Evolutionary conservation across 2,797 vertebrate species (phyloP).

Genomic region (Cirrhinus molitorella): DNA sequence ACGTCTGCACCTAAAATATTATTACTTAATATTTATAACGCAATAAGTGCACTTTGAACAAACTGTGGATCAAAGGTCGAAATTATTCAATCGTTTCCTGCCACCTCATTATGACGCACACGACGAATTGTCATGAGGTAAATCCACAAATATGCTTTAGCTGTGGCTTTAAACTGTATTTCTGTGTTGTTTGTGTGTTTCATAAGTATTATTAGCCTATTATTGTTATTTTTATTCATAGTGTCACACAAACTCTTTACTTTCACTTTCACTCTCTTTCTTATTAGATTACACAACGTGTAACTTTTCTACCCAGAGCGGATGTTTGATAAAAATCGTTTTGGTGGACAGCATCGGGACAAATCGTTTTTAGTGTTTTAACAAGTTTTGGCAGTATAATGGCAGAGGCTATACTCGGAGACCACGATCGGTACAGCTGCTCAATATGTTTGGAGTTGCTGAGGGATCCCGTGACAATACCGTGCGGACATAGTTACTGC

Average conservation of each 20-base stretch:
- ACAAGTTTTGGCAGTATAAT: background rate
- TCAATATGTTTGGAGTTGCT: slow-evolving; percentile 60
- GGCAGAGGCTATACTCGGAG: slow-evolving; percentile 23
- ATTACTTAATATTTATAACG: background rate
- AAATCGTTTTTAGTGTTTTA: background rate
- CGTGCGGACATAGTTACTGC: slow-evolving; percentile 63
- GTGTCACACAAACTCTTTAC: background rate
- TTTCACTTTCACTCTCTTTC: slow-evolving; percentile 54
- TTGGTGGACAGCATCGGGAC: background rate
- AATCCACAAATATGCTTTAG: background rate
- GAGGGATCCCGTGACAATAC: slow-evolving; percentile 59
- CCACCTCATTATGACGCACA: background rate
- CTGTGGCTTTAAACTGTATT: background rate
- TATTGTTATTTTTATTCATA: background rate
- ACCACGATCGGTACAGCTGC: slow-evolving; percentile 56
- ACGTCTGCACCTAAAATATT: background rate
- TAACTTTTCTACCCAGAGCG: background rate
- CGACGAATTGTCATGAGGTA: slow-evolving; percentile 13
- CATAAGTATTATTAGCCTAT: background rate
- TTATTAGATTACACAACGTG: background rate
- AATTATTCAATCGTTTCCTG: background rate
- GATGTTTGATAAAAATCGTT: background rate
- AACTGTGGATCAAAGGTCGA: slow-evolving; percentile 34
- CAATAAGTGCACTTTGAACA: background rate
- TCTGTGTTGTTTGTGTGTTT: background rate